phyloP scores from a whole-genome alignment of 2,797 vertebrate species.

The Moxostoma hubbsi region DNA sequence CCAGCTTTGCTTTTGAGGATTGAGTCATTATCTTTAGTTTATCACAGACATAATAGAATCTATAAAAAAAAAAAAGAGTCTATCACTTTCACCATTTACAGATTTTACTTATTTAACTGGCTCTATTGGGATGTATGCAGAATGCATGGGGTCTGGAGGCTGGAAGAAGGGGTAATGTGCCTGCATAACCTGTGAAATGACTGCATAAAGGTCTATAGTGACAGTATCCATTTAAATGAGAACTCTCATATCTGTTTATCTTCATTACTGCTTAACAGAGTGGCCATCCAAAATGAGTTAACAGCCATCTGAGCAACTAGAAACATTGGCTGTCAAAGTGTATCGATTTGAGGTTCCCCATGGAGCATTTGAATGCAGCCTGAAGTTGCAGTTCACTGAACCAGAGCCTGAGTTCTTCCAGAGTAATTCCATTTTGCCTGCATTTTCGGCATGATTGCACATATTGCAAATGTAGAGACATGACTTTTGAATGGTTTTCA shows the following conservation, averaged over 20 bases:
- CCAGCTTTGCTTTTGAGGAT: conserved; percentile 32
- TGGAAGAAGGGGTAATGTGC: not conserved
- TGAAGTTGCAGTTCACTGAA: conserved; percentile 43
- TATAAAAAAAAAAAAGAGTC: not conserved
- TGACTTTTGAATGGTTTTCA: conserved; percentile 15
- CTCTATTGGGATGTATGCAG: not conserved
- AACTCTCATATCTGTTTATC: conserved; percentile 8
- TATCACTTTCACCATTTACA: no score
- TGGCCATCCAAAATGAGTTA: conserved; percentile 36
- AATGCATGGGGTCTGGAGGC: not conserved
- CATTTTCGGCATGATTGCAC: conserved; percentile 29
- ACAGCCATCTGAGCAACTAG: conserved; percentile 39
- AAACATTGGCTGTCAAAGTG: conserved; percentile 29
- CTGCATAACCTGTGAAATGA: not conserved
- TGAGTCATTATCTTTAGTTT: conserved; percentile 44
- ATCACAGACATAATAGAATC: conserved; percentile 31
- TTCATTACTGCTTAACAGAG: conserved; percentile 28
- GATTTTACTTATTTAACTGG: not conserved
- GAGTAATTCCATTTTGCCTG: conserved; percentile 43
- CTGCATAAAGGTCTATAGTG: conserved; percentile 4
- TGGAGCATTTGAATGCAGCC: conserved; percentile 30
- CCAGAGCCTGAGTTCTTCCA: conserved; percentile 33
- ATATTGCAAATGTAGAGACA: conserved; percentile 9
- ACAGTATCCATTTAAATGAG: not conserved
- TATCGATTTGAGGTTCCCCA: conserved; percentile 31